Conservation (phyloP, 2,888 invertebrate genomes). For the Koerneria pararmatus region DNA sequence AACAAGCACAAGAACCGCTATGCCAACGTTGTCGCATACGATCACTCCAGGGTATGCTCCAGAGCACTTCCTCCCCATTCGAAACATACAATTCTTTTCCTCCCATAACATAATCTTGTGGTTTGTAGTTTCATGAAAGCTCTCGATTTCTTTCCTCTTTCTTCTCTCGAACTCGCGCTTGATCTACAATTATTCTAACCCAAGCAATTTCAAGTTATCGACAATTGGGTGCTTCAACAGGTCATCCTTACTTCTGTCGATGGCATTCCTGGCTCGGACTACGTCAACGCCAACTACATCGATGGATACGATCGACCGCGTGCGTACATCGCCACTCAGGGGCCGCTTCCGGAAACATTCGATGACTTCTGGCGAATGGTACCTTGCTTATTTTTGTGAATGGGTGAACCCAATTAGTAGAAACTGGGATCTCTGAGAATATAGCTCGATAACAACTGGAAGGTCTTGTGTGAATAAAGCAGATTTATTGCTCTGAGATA, state of each 20-base stretch:
- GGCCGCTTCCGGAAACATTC: constrained; percentile 93
- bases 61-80: background rate
- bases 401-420: no score
- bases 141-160: no score
- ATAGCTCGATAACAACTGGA: background rate
- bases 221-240: constrained; percentile 6
- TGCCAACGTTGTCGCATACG: constrained; percentile 83
- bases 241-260: constrained; percentile 87
- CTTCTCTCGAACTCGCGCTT: no score
- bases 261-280: constrained; percentile 86
- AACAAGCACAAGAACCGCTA: constrained; percentile 93
- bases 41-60: constrained; percentile 72
- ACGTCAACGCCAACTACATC: constrained; percentile 98
- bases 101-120: no score
- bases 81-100: background rate
- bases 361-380: constrained; percentile 96
- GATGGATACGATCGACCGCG: constrained; percentile 92
- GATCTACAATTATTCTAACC: no score
- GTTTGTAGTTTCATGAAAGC: no score
- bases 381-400: no score
- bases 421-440: no score
- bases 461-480: background rate
- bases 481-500: background rate
- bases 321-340: constrained; percentile 97
- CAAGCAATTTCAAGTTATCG: no score